Percentiles rank a stretch among this genome's conserved stretches.
These are phyloP conservation scores for Scolopax rusticola DNA, from an alignment of 2,797 vertebrate species.

Conservation along the genomic window DNA sequence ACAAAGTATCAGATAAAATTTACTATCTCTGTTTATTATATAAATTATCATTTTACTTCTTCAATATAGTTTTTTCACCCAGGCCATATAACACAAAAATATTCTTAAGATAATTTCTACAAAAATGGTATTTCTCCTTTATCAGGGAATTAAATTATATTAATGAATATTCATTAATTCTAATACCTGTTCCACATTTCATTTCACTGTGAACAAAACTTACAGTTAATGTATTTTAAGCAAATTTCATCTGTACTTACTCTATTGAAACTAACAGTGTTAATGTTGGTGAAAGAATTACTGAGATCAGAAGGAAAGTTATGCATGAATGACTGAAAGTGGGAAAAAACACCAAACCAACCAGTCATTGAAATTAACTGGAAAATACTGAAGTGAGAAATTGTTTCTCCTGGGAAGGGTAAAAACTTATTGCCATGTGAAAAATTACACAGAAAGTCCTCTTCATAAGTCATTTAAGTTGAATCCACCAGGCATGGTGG, in stretches of 20 bases:
- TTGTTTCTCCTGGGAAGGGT: neutral
- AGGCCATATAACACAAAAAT: neutral
- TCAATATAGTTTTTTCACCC: neutral
- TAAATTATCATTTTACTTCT: neutral
- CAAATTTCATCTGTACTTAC: neutral
- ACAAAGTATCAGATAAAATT: neutral
- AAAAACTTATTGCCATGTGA: neutral
- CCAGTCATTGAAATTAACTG: slow-evolving; percentile 5
- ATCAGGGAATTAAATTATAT: neutral
- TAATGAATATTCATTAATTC: neutral
- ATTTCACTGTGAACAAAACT: neutral
- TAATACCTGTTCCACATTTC: neutral
- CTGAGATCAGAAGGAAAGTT: neutral
- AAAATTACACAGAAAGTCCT: neutral
- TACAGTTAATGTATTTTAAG: neutral
- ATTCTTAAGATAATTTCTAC: neutral
- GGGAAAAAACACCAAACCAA: neutral
- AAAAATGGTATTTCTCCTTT: neutral
- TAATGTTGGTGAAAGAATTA: neutral
- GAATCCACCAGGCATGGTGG: neutral
- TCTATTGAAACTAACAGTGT: neutral
- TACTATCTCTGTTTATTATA: neutral
- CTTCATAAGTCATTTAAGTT: slow-evolving; percentile 23
- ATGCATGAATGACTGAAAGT: neutral
- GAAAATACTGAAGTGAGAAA: slow-evolving; percentile 10